phyloP scores from a whole-genome alignment of 2,888 invertebrate genomes.

The Coenonympha glycerion region DNA sequence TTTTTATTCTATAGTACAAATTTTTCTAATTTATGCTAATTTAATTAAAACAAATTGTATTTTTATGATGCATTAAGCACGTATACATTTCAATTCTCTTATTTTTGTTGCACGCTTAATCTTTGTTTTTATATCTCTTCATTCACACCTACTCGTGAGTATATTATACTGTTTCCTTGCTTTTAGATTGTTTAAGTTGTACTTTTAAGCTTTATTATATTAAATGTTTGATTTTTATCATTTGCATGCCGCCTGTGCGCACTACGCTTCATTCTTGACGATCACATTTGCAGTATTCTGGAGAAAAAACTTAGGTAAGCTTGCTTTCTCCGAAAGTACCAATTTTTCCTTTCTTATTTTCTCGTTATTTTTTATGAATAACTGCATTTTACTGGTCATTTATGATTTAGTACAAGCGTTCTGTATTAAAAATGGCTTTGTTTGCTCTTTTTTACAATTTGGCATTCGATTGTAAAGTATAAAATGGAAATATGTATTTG shows the following conservation, averaged over 20 bases:
- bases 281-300: constrained; percentile 82
- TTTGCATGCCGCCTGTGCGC: constrained; percentile 77
- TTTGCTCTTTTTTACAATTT: too few species aligned
- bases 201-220: constrained; percentile 48
- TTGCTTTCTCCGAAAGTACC: constrained; percentile 37
- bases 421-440: too few species aligned
- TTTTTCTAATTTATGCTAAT: not conserved
- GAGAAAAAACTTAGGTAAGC: constrained; percentile 90
- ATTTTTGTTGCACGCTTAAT: constrained; percentile 32
- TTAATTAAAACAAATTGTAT: not conserved
- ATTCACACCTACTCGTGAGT: constrained; percentile 29
- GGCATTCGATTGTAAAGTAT: too few species aligned
- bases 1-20: not conserved
- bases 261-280: constrained; percentile 75
- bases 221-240: constrained; percentile 70
- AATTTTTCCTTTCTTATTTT: constrained; percentile 18
- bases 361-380: too few species aligned
- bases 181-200: constrained; percentile 26
- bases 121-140: constrained; percentile 26
- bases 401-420: not conserved
- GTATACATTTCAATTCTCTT: constrained; percentile 19
- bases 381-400: not conserved
- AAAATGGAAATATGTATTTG: too few species aligned
- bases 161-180: constrained; percentile 24
- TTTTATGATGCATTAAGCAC: constrained; percentile 16